Evolutionary conservation across 2,888 invertebrate genomes (phyloP).

Genomic region (Drosophila dives): DNA sequence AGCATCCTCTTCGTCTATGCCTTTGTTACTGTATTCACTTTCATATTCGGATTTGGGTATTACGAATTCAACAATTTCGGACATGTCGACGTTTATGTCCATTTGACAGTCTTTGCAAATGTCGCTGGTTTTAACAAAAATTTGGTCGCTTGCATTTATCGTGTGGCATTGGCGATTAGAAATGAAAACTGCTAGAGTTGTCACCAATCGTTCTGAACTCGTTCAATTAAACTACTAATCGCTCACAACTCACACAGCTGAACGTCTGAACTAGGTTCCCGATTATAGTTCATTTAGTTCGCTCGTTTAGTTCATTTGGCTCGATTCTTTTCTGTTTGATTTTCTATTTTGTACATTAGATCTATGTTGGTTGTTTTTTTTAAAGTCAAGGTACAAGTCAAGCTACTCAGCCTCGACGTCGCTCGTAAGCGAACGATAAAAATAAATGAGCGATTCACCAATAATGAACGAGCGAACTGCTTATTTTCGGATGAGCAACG

Average conservation of each 20-base stretch:
- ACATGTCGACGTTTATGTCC: slow-evolving; percentile 60
- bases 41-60: slow-evolving; percentile 53
- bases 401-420: neutral
- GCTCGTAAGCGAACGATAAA: neutral
- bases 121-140: slow-evolving; percentile 8
- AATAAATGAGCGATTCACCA: neutral
- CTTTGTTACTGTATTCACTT: slow-evolving; percentile 39
- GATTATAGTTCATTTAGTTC: neutral
- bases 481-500: neutral
- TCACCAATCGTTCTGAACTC: neutral
- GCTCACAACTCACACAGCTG: neutral
- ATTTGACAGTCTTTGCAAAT: slow-evolving; percentile 30
- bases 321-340: neutral
- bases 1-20: slow-evolving; percentile 36
- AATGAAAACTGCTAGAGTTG: slow-evolving; percentile 31
- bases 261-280: neutral
- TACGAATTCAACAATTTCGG: slow-evolving; percentile 79
- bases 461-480: neutral
- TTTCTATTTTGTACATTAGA: neutral
- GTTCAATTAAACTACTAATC: neutral
- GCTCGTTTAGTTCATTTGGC: neutral
- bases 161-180: slow-evolving; percentile 53
- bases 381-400: neutral
- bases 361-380: neutral
- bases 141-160: slow-evolving; percentile 49